A percentile compares a stretch with the other conserved stretches of the same genome.
phyloP scores from a whole-genome alignment of 1,140 invertebrate genomes.

The Cardiocondyla obscurior region DNA sequence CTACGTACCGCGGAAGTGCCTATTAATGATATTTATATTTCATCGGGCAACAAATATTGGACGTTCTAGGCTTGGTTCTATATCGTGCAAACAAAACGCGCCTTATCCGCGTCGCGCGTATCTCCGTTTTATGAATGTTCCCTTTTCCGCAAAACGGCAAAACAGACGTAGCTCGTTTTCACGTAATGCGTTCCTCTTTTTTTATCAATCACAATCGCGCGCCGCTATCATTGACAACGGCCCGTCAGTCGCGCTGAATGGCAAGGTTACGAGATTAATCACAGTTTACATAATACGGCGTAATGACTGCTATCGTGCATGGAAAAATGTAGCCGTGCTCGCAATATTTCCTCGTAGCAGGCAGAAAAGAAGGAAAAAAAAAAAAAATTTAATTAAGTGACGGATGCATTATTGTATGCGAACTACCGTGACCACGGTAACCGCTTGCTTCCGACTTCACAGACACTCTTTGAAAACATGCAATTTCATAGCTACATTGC shows the following conservation, averaged over 20 bases:
- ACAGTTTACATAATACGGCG: constrained; percentile 72
- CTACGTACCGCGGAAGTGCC: constrained; percentile 21
- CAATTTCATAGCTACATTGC: constrained; percentile 4
- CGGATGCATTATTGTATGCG: constrained; percentile 32
- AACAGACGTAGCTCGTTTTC: background rate
- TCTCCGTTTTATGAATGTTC: background rate
- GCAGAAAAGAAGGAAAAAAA: constrained; percentile 52
- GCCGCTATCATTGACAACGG: constrained; percentile 18
- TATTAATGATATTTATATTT: constrained; percentile 62
- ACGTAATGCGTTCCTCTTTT: background rate
- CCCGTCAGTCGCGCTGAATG: constrained; percentile 74
- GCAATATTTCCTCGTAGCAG: constrained; percentile 21
- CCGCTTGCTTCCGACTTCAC: constrained; percentile 33
- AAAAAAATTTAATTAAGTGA: constrained; percentile 59
- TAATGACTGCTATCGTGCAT: constrained; percentile 56
- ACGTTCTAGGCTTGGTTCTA: constrained; percentile 38
- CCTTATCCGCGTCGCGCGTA: constrained; percentile 9
- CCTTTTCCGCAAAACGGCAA: background rate
- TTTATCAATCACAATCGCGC: constrained; percentile 38
- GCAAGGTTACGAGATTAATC: constrained; percentile 76
- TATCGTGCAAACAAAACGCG: constrained; percentile 43
- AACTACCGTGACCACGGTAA: constrained; percentile 42
- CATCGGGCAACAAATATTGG: constrained; percentile 59
- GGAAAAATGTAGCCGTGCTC: constrained; percentile 20
- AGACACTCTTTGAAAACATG: constrained; percentile 39